Percentiles rank a stretch among this genome's conserved stretches.
Evolutionary conservation across 2,888 invertebrate genomes (phyloP).

Genomic region (Gandaritis pyraliata): DNA sequence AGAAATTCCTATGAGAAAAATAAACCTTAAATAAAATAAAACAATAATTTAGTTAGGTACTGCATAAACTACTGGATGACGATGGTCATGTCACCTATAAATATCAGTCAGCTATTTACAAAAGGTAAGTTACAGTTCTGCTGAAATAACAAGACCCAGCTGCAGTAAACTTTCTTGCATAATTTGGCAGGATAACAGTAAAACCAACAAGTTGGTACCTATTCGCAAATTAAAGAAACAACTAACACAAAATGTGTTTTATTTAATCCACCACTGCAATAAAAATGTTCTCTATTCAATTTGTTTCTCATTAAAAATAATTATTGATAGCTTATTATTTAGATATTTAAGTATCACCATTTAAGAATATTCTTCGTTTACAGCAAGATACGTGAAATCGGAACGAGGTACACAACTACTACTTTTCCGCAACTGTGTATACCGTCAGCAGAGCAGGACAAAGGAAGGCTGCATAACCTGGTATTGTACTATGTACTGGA

Average conservation of each 20-base stretch:
- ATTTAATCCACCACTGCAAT: background rate
- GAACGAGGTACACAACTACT: conserved; percentile 55
- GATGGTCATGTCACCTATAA: too few species aligned
- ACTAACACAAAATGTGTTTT: conserved; percentile 10
- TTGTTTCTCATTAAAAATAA: too few species aligned
- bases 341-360: conserved; percentile 13
- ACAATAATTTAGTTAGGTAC: too few species aligned
- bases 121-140: background rate
- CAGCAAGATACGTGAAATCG: conserved; percentile 55
- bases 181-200: background rate
- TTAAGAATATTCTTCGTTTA: conserved; percentile 15
- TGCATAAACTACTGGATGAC: too few species aligned
- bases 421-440: conserved; percentile 50
- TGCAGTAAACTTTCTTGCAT: too few species aligned
- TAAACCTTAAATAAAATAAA: too few species aligned
- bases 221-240: conserved; percentile 8
- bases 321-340: too few species aligned
- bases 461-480: conserved; percentile 54
- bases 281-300: too few species aligned
- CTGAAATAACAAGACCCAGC: too few species aligned
- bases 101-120: too few species aligned
- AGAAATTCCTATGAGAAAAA: too few species aligned
- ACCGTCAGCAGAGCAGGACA: conserved; percentile 53
- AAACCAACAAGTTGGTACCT: conserved; percentile 1
- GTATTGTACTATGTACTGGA: conserved; percentile 59